A percentile compares a stretch with the other conserved stretches of the same genome.
These are phyloP conservation scores for Brachynemurus nebulosus DNA, from an alignment of 2,888 invertebrate species.

Conservation along the genomic window DNA sequence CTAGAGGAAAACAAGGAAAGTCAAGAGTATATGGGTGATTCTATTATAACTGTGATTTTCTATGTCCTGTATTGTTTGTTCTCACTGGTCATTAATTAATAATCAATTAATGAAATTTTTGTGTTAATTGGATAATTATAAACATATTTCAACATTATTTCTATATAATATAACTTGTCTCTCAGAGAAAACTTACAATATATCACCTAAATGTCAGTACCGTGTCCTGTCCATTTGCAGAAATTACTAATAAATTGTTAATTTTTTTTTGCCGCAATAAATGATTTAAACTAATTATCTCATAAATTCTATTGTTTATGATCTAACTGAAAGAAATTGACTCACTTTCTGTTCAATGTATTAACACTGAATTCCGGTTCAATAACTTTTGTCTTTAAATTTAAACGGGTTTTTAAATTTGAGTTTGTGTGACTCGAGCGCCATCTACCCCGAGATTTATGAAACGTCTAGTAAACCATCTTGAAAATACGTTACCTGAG, in stretches of 20 bases:
- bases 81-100: slow-evolving; percentile 7
- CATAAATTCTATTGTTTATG: neutral
- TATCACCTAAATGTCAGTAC: slow-evolving; percentile 11
- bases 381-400: neutral
- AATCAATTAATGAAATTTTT: slow-evolving; percentile 1
- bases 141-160: neutral
- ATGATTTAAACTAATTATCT: neutral
- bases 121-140: neutral
- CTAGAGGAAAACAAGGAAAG: too few relatives aligned
- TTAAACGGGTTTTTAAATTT: neutral
- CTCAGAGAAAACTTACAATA: slow-evolving; percentile 4
- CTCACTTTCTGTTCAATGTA: neutral
- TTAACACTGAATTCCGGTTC: too few relatives aligned
- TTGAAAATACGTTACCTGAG: slow-evolving; percentile 2
- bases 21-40: slow-evolving; percentile 5
- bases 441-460: slow-evolving; percentile 1
- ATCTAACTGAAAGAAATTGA: neutral
- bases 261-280: neutral
- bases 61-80: neutral
- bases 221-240: neutral
- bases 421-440: neutral
- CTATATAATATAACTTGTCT: neutral
- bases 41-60: slow-evolving; percentile 5
- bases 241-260: too few relatives aligned
- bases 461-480: neutral